Conservation (phyloP, 2,113 vertebrate genomes). For the Dromas ardeola region DNA sequence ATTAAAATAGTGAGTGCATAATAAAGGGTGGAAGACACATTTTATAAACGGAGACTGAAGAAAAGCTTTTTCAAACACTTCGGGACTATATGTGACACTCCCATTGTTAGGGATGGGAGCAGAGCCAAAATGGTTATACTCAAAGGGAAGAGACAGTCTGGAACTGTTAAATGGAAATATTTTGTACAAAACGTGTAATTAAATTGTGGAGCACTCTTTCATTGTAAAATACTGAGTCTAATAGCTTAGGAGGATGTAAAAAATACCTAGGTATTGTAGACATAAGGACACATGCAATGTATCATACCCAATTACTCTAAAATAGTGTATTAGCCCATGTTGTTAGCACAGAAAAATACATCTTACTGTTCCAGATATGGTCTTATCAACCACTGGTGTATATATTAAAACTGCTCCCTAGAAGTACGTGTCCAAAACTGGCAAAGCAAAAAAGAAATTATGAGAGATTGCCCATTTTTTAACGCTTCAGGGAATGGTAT, state of each 20-base stretch:
- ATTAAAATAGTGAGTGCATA: not conserved
- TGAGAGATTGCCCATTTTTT: not conserved
- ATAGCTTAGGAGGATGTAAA: slow-evolving; percentile 33
- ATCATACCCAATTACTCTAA: slow-evolving; percentile 12
- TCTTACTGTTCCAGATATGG: not conserved
- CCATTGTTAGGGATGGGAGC: slow-evolving; percentile 49
- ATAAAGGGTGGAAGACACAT: not conserved
- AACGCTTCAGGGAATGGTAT: not conserved
- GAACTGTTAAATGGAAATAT: slow-evolving; percentile 66
- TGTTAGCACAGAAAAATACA: not conserved
- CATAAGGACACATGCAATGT: not conserved
- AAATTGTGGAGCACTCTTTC: slow-evolving; percentile 45
- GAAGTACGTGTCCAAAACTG: not conserved
- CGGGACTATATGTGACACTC: not conserved
- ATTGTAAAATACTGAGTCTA: slow-evolving; percentile 33
- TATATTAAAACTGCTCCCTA: not conserved
- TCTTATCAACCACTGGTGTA: not conserved
- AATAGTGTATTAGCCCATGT: not conserved
- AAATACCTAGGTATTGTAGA: slow-evolving; percentile 15
- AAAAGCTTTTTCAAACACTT: slow-evolving; percentile 10
- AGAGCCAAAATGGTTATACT: slow-evolving; percentile 47
- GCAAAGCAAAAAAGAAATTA: not conserved
- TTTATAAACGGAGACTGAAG: not conserved
- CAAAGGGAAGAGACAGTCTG: slow-evolving; percentile 52
- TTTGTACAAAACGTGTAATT: slow-evolving; percentile 63